Base-by-base conservation (phyloP, 2,113 vertebrate species). In the Cololabis saira region DNA sequence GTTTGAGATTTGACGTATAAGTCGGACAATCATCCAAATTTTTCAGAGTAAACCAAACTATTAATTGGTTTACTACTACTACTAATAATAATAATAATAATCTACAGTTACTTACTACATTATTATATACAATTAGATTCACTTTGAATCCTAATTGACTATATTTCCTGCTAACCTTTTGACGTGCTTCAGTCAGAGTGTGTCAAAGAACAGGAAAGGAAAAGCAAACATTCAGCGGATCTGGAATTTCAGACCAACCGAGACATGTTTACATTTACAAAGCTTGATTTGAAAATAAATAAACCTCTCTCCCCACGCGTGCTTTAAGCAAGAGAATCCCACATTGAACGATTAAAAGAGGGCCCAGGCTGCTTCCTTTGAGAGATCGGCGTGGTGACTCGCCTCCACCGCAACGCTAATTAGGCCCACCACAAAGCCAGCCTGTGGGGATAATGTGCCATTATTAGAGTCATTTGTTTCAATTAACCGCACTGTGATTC, bases 381-480 rank as follows among this genome's bases (percentile, higher is more conserved):
- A 95, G 93, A 95, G 92, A 96, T 96, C 95, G 95, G 95, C 92
- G 92, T 94, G 91, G 93, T 93, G 94, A 94, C 94, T 80, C 71
- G 47, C 72, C 82, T 68, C 77, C 76, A 94, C 95, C 91, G 95
- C 94, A 59, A 75, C 68, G 95, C 95, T 98, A 98, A 98, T 98
- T 96, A 97, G 96, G 94, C 95, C 93, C 94, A 93, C 91, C 95
- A 95, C 95, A 94, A 91, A 94, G 92, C 89, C 84, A 93, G 95
- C 95, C 96, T 96, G 95, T 94, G 90, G 96, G 95, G 95, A 97
- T 97, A 96, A 98, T 97, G 95, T 96, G 93, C 95, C 92, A 96
- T 97, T 97, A 98, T 97, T 97, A 97, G 93, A 94, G 95, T 96
- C 95, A 94, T 98, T 98, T 97, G 96, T 98, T 98, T 96, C 96